Base-by-base conservation (phyloP, 2,113 vertebrate genomes). In the Ammodytes dubius region DNA sequence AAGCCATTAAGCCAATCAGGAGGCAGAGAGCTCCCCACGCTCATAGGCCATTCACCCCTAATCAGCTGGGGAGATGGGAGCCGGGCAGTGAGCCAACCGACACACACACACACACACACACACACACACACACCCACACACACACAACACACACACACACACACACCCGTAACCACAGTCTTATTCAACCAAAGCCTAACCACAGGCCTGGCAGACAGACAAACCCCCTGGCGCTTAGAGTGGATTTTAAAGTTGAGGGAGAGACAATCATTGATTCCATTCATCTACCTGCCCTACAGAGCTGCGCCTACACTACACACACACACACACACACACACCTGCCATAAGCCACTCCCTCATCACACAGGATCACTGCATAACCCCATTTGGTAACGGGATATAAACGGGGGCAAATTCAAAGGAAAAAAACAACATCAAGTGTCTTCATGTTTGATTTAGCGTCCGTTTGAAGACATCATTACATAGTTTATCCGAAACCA, bases 21-120 rank as follows among this genome's bases (percentile, higher is more conserved):
- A 57, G 15, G 60, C 65, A n/a, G 54, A 81, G 45, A 61, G 74
- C 78, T 82, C 88, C 84, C 90, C 88, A 87, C 82, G 85, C 94
- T 95, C 94, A 95, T 94, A 94, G 82, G 73, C 93, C 94, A 96
- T 97, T 97, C 96, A 96, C 95, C 95, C 96, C 93, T 96, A 96
- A 96, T 96, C 95, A 97, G 95, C 92, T 94, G 88, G 95, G 91
- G 88, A 95, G 90, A 92, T 94, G 93, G 27, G 93, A 93, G 90
- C 92, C 81, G 86, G 95, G 90, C 92, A 86, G 89, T 75, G 76
- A 95, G 92, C 93, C 93, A 91, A 40, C 70, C 42, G 77, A 70
- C 79, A 75, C 80, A 69, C 60, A n/a, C 59, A 72, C 54, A 56
- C 43, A 57, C 61, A 76, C 59, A 46, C 19, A 49, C 54, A 50